Evolutionary conservation across 2,888 invertebrate genomes (phyloP), one percentile per base, ranked within the genome.

Genomic region (Nomada goodeniana): DNA sequence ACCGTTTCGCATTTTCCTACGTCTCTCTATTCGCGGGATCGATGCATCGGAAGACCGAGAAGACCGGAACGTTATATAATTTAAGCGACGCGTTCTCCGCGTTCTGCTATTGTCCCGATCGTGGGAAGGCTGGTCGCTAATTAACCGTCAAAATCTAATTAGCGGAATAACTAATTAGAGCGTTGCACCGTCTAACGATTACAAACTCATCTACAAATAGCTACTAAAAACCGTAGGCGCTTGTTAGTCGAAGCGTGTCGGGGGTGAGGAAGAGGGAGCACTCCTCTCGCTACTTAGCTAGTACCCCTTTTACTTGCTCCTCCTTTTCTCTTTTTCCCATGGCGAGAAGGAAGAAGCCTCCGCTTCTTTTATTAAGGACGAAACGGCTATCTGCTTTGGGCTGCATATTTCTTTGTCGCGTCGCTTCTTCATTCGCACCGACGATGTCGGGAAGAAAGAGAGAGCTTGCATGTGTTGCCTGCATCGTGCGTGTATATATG

Each of bases 311-410:
- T 44, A n/a, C 23, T 47, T 42, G 47, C n/a, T 47, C 15, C 20
- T 50, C 61, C 11, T 23, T 18, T 26, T 50, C 29, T 52, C 18
- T 9, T 23, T 11, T n/a, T 15, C 52, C 26, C 52, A 13, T 5
- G n/a, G 61, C 68, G 47, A 59, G 65, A 42, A 20, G 47, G n/a
- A 15, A 26, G 44, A 60, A 23, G 23, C 47, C 50, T 44, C 65
- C n/a, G 76, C 87, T 1, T n/a, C n/a, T n/a, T n/a, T n/a, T n/a
- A 89, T 90, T 91, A 91, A 91, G 89, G 86, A 87, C 83, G 86
- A 88, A 90, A 91, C 90, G 88, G 88, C 85, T 90, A 89, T 87
- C 82, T 85, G 68, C 52, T 36, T 36, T 36, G 36, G 36, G 36
- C 36, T 36, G 5, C 5, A 7, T 36, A 36, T 36, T 36, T 36